These are phyloP conservation scores for Elysia crispata DNA, from an alignment of 2,888 invertebrate species.

Conservation along the genomic window DNA sequence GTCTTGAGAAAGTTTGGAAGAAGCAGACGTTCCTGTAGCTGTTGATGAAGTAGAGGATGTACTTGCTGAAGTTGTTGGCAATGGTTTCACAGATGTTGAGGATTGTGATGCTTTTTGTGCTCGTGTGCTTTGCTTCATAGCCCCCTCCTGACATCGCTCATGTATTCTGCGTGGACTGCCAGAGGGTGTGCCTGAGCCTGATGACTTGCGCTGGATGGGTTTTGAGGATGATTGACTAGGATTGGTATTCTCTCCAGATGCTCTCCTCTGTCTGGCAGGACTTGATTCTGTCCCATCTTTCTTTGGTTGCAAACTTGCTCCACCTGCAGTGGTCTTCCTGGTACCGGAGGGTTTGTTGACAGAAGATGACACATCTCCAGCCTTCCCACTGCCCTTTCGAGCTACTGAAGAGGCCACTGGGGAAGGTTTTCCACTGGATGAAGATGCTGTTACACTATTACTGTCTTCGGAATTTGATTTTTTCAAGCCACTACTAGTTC, in stretches of 20 bases:
- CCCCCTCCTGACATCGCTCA: constrained; percentile 35
- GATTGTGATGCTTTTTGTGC: constrained; percentile 7
- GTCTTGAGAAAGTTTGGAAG: constrained; percentile 49
- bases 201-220: constrained; percentile 22
- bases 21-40: constrained; percentile 22
- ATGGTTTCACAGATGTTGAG: constrained; percentile 9
- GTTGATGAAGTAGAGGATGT: constrained; percentile 29
- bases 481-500: neutral
- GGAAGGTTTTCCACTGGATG: neutral
- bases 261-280: constrained; percentile 32
- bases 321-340: neutral
- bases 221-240: constrained; percentile 10
- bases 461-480: neutral
- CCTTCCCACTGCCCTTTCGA: constrained; percentile 20
- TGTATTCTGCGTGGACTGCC: constrained; percentile 34
- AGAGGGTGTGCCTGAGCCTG: neutral
- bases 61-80: constrained; percentile 24
- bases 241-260: constrained; percentile 13
- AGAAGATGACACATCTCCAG: constrained; percentile 12
- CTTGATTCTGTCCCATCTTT: neutral
- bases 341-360: neutral
- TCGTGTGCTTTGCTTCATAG: neutral
- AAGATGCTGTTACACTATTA: neutral
- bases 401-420: constrained; percentile 13
- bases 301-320: neutral